Conservation (phyloP, 1,140 invertebrate genomes). For the Cecropterus lyciades region DNA sequence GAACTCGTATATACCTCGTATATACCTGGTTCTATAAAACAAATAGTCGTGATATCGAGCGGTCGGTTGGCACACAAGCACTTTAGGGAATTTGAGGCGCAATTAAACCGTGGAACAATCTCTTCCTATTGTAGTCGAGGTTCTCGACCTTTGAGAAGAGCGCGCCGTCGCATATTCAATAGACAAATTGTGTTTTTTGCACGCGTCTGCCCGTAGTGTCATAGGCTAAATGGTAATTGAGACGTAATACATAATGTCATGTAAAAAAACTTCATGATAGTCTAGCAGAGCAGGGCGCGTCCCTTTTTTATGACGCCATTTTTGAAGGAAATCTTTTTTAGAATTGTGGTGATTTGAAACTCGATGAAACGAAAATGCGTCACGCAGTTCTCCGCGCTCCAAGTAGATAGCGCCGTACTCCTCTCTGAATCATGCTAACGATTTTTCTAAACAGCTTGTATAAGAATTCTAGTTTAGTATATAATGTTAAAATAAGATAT, state of each 20-base stretch:
- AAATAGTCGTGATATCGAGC: constrained; percentile 8
- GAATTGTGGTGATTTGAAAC: too few relatives aligned
- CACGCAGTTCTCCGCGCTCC: too few relatives aligned
- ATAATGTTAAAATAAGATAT: too few relatives aligned
- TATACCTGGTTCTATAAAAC: neutral
- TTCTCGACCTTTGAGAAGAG: constrained; percentile 66
- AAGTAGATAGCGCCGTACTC: too few relatives aligned
- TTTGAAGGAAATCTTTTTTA: too few relatives aligned
- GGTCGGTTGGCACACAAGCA: constrained; percentile 6
- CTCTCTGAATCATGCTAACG: too few relatives aligned
- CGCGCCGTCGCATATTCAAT: constrained; percentile 68
- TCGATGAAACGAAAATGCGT: too few relatives aligned
- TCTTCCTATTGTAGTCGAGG: constrained; percentile 69
- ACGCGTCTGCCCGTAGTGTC: constrained; percentile 50
- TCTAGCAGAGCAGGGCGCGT: neutral
- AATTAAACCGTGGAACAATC: constrained; percentile 56
- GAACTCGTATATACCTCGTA: neutral
- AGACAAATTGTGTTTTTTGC: constrained; percentile 63
- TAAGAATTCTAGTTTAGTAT: too few relatives aligned
- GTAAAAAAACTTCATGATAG: neutral
- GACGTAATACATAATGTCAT: constrained; percentile 9
- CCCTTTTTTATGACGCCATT: neutral
- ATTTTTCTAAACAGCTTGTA: too few relatives aligned
- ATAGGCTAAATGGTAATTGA: constrained; percentile 47
- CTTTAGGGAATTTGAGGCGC: constrained; percentile 23